A percentile compares a stretch with the other conserved stretches of the same genome.
These are phyloP conservation scores for Lophius piscatorius DNA, from an alignment of 2,113 vertebrate species.

Conservation along the genomic window DNA sequence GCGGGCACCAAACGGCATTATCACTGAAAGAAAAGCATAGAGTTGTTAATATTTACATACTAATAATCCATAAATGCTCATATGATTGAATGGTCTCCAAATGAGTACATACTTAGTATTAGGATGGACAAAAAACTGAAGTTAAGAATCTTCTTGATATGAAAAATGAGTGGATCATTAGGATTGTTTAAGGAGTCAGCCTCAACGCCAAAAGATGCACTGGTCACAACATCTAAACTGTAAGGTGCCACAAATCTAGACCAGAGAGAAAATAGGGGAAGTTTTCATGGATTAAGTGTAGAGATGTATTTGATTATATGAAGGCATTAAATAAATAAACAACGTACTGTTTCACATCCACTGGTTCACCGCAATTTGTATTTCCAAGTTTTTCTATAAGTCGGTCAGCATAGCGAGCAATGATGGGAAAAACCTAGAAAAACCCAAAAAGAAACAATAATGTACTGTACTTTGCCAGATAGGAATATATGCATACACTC, in stretches of 20 bases:
- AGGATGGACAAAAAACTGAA: conserved; percentile 56
- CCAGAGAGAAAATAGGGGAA: background rate
- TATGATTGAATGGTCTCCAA: background rate
- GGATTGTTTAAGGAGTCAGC: conserved; percentile 84
- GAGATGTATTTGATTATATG: no score
- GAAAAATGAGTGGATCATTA: conserved; percentile 78
- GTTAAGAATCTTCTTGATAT: conserved; percentile 74
- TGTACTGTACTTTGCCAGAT: no score
- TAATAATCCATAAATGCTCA: background rate
- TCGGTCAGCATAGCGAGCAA: conserved; percentile 58
- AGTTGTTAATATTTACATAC: background rate
- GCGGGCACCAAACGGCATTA: conserved; percentile 28
- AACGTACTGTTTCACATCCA: conserved; percentile 73
- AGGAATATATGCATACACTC: background rate
- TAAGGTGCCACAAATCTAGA: conserved; percentile 82
- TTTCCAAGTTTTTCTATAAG: conserved; percentile 58
- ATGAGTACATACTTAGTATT: conserved; percentile 10
- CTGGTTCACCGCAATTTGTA: conserved; percentile 40
- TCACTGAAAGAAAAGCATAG: conserved; percentile 42
- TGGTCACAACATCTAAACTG: conserved; percentile 82
- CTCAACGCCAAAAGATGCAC: conserved; percentile 85
- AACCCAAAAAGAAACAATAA: background rate
- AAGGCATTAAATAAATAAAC: background rate
- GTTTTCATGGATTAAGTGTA: background rate
- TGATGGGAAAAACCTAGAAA: conserved; percentile 68